Evolutionary conservation across 2,888 invertebrate genomes (phyloP), one percentile per base, ranked within the genome.

Genomic region (Shargacucullia verbasci): DNA sequence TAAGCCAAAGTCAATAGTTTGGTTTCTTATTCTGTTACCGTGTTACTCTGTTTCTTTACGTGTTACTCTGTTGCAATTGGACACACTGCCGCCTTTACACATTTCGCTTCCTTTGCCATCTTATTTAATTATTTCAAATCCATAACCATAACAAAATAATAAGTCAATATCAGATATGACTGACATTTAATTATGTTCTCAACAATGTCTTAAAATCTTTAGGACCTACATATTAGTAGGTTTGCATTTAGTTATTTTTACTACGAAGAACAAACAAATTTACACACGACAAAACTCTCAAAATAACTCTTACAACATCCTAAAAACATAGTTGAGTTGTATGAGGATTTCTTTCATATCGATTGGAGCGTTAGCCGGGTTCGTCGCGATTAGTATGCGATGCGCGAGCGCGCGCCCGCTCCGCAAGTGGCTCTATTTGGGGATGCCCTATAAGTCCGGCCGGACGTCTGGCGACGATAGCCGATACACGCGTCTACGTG

Each of bases 391-490:
- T 84, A 82, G 83, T 86, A 88, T 87, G 79, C 88, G 27, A 63
- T 31, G 54, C 74, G 77, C 84, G 81, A 55, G 48, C 72, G 59
- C 73, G 60, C 70, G 71, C 76, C 76, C 82, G 82, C 69, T 79
- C 78, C 79, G 85, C 81, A 83, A 79, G 84, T 70, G 73, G 87
- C 90, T 91, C 89, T 86, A 86, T 84, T 90, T 88, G 90, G 88
- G 61, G 60, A 60, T 63, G 73, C 88, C 85, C 74, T 83, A 71
- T 86, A 81, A 68, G 83, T 83, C 60, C 56, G 59, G 70, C 83
- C 87, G 87, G 87, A 90, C 89, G 89, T 87, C 89, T 86, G 83
- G 80, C 67, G 77, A 77, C 80, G 86, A 78, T 68, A 66, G 50
- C 59, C 59, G 59, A 53, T 63, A 76, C 76, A 66, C 70, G 65